Percentiles rank a stretch among this genome's conserved stretches.
Conservation (phyloP, 2,797 vertebrate genomes). For the Carduelis carduelis region DNA sequence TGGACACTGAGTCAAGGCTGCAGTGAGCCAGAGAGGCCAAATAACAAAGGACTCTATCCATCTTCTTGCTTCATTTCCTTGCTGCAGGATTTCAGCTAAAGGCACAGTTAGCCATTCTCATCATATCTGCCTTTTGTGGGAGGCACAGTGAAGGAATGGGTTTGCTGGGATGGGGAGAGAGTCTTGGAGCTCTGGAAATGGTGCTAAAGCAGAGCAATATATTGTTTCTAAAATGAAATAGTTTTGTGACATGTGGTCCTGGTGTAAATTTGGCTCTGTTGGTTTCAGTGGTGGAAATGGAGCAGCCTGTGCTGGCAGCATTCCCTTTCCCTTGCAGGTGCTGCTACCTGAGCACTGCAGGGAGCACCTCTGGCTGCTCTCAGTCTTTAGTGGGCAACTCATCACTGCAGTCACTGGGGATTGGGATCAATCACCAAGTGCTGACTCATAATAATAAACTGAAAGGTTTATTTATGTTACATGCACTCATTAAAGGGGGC, state of each 20-base stretch:
- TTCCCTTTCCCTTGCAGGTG: neutral
- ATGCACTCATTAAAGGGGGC: neutral
- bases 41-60: neutral
- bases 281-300: neutral
- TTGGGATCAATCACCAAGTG: neutral
- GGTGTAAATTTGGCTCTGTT: neutral
- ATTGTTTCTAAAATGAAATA: neutral
- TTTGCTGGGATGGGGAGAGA: neutral
- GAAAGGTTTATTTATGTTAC: neutral
- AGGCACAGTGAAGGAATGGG: neutral
- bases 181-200: neutral
- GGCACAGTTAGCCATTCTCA: neutral
- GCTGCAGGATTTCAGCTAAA: neutral
- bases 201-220: neutral
- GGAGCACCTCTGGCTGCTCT: neutral
- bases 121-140: neutral
- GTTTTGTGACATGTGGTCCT: neutral
- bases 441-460: neutral
- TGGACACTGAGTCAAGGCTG: neutral
- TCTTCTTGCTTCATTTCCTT: neutral
- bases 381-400: neutral
- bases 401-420: neutral
- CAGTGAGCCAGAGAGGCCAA: neutral
- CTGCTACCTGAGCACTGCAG: neutral
- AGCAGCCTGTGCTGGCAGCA: neutral